Base-by-base conservation (phyloP, 2,113 vertebrate species). In the Ceuthmochares aereus region DNA sequence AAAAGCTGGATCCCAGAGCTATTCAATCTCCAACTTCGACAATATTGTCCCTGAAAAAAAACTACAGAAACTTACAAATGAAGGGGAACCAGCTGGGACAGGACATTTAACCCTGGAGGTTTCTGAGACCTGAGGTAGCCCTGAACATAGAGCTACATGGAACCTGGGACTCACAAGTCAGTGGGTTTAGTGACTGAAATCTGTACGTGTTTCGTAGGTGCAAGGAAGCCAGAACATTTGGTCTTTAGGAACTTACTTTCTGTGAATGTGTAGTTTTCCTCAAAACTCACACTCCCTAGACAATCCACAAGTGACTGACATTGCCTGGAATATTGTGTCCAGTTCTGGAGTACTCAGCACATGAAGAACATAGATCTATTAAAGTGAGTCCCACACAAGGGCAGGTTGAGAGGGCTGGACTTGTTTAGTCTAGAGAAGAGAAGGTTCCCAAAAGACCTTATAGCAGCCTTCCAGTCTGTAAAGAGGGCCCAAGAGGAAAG, bases 121-220 rank as follows among this genome's bases (percentile, higher is more conserved):
- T 67, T 67, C 26, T 63, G n/a, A 83, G 37, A n/a, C 10, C 40
- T 5, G 7, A 37, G 29, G 16, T 17, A 74, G 7, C 8, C 29
- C n/a, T 27, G 16, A 73, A n/a, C 19, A 58, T 26, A 45, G 27
- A 66, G 27, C 5, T 66, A 18, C 25, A 29, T 37, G 22, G 29
- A 78, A 26, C 23, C 6, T 37, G 11, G 5, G 26, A 21, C 22
- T 84, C 34, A 55, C 8, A 73, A 73, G 21, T 3, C 26, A 49
- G 8, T 0, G 0, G 12, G 21, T 14, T 29, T 43, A 26, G 40
- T 37, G 12, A 17, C 0, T 3, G 29, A 47, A 37, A 62, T 66
- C 20, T 42, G 2, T 29, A 9, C 0, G 0, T 9, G 5, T 12
- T 59, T 63, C 30, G 76, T 54, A 68, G 7, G 18, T 3, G 10